Percentiles rank a stretch among this genome's conserved stretches.
Evolutionary conservation across 2,113 vertebrate species (phyloP).

Genomic region (Antigone vipio): DNA sequence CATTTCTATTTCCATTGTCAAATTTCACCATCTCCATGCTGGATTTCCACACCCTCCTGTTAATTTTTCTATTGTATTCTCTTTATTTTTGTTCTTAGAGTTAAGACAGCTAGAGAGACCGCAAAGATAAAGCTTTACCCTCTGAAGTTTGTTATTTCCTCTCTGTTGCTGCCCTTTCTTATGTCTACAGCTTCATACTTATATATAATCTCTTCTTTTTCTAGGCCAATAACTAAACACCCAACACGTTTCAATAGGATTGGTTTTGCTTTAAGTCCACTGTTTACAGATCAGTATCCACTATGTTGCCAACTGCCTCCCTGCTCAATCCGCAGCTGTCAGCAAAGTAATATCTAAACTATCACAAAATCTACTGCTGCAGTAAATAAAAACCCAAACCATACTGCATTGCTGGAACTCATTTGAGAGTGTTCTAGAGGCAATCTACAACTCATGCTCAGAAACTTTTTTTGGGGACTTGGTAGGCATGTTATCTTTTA

Average conservation of each 20-base stretch:
- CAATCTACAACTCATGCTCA: neutral
- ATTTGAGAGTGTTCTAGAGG: neutral
- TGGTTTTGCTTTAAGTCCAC: neutral
- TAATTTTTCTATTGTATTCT: neutral
- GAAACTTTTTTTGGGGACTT: neutral
- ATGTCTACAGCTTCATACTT: neutral
- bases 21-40: neutral
- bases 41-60: neutral
- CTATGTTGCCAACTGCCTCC: neutral
- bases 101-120: neutral
- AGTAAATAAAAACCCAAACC: neutral
- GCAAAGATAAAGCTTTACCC: neutral
- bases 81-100: neutral
- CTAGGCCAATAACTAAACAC: neutral
- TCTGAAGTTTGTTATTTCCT: neutral
- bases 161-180: neutral
- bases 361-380: neutral
- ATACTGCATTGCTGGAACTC: neutral
- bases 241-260: neutral
- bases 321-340: neutral
- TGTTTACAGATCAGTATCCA: neutral
- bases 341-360: neutral
- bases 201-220: neutral
- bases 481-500: neutral
- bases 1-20: neutral